Evolutionary conservation across 2,888 invertebrate species (phyloP), one percentile per base, ranked within the genome.

Genomic region (Idaea straminata): DNA sequence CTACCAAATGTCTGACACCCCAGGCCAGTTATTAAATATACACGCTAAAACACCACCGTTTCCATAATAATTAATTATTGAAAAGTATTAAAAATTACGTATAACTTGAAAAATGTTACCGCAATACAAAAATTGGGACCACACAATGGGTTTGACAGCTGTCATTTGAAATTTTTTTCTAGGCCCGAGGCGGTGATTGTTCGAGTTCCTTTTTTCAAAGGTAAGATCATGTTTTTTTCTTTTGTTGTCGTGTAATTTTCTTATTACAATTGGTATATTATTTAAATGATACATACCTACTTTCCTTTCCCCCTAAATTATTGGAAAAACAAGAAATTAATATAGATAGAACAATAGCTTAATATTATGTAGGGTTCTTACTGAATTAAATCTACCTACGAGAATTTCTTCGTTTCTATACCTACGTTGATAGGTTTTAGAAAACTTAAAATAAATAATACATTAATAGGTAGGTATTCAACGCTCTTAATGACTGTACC

Each of bases 1-100:
- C 70, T 68, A 64, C 75, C 74, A 73, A 72, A 74, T 74, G 75
- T 69, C 71, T 72, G 67, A 57, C 69, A 70, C 75, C 73, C 61
- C 69, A 38, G 73, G 75, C 73, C 61, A 57, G 62, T 65, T 69
- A 72, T 74, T 71, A 69, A 66, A 71, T 63, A 69, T 66, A 69
- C 6, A 58, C 58, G 15, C 58, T 58, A 7, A 58, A 66, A 67
- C 66, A 67, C 63, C 61, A 65, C 65, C 72, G 68, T 70, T 74
- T 71, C 73, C 70, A 69, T 69, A 69, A 63, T 69, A 67, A 71
- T 71, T 70, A 69, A 69, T 63, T 67, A 66, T 67, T 7, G 10
- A 47, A 47, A 7, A 13, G 47, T 47, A 47, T 47, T 25, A 47
- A 47, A 47, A 47, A 47, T 47, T 47, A 47, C 47, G 5, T 47